Percentiles rank a stretch among this genome's conserved stretches.
Evolutionary conservation across 2,888 invertebrate species (phyloP).

Genomic region (Diploptera punctata): DNA sequence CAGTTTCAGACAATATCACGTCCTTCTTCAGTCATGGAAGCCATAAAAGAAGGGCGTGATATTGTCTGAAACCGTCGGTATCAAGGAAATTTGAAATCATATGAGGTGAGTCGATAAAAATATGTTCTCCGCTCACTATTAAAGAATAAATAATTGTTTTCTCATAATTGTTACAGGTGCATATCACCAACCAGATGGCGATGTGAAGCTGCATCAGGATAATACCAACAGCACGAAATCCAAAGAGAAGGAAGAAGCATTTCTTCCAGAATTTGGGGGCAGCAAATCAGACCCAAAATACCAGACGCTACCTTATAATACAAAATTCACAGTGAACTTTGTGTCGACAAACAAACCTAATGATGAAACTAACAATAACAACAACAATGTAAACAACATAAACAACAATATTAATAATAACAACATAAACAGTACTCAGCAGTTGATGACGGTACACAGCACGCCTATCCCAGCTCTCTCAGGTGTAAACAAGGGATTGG

Average conservation of each 20-base stretch:
- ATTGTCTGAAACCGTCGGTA: too few species aligned
- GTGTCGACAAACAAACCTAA: conserved; percentile 42
- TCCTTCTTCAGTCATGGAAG: too few species aligned
- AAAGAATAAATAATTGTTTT: too few species aligned
- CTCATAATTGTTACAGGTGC: too few species aligned
- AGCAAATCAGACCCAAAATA: conserved; percentile 90
- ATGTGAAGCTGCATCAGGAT: neutral
- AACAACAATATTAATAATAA: conserved; percentile 44
- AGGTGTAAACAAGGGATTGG: conserved; percentile 69
- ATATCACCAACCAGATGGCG: too few species aligned
- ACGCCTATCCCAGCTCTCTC: conserved; percentile 52
- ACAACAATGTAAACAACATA: conserved; percentile 42
- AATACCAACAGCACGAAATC: neutral
- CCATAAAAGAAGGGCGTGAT: too few species aligned
- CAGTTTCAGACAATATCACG: too few species aligned
- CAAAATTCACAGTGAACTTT: conserved; percentile 76
- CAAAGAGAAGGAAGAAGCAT: conserved; percentile 61
- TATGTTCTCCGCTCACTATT: too few species aligned
- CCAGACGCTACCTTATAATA: conserved; percentile 90
- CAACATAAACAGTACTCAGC: conserved; percentile 35
- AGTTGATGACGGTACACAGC: conserved; percentile 44
- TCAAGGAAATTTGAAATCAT: too few species aligned
- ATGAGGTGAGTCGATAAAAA: too few species aligned
- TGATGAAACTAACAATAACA: conserved; percentile 43
- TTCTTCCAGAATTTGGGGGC: conserved; percentile 72